Evolutionary conservation across 2,888 invertebrate species (phyloP), one percentile per base, ranked within the genome.

Genomic region (Teleiodes luculella): DNA sequence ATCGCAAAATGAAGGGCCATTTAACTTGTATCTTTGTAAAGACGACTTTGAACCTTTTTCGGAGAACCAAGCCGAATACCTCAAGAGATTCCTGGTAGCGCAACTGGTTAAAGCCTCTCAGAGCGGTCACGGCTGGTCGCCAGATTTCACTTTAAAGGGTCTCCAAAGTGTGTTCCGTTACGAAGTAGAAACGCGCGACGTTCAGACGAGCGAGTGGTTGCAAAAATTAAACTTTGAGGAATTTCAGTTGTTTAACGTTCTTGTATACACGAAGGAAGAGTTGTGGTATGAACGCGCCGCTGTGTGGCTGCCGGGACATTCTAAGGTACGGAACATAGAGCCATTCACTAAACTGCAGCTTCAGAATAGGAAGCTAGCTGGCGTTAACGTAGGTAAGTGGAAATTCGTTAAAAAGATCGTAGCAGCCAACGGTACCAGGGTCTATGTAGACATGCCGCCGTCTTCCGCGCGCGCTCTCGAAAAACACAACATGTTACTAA

Each of bases 371-470:
- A 58, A 66, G 6, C 58, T 83, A 18, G 70, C 74, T 1, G 80
- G 72, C 20, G 66, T 83, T 52, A 72, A 82, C 55, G 68, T 88
- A 62, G 67, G 71, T 68, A 83, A 78, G 72, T 89, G 88, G 88
- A 87, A 87, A 61, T 71, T 80, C 13, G 84, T 88, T 0, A 86
- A 83, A 63, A 81, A 81, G 55, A 72, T 87, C 6, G 67, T 83
- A 2, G 83, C 72, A 0, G 52, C 52, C 0, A 85, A 82, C 50
- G 88, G 88, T 1, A 87, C 82, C 6, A 67, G 87, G 11, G 53
- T 89, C 3, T 89, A 87, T 57, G 83, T 87, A 0, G 88, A 89
- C 47, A 84, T 89, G 75, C 86, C 86, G 0, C 83, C 86, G 10
- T 76, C 85, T 0, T 75, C 83, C 0, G 83, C 86, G 1, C 78